Conservation (phyloP, 2,113 vertebrate genomes). For the Barnardius zonarius region DNA sequence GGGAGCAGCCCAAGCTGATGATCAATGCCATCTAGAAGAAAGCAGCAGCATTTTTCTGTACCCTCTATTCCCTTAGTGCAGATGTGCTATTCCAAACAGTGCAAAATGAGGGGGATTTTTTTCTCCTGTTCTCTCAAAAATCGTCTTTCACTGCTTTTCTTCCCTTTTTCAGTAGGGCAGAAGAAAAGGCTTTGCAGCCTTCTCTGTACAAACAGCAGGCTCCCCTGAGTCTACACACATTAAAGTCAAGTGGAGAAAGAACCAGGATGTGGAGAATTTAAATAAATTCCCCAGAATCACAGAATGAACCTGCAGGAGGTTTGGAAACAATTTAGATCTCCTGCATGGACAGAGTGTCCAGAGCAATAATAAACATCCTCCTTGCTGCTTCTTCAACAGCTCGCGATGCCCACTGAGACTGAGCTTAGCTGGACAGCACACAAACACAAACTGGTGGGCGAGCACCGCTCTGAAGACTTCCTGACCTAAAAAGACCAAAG, state of each 20-base stretch:
- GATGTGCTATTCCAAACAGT: neutral
- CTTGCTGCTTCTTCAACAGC: neutral
- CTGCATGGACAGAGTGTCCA: neutral
- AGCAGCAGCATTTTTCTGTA: neutral
- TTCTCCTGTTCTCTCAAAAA: neutral
- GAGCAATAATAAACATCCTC: neutral
- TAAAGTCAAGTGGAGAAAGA: neutral
- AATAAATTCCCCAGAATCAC: neutral
- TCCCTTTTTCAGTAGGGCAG: neutral
- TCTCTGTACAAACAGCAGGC: neutral
- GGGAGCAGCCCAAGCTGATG: neutral
- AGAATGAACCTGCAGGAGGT: neutral
- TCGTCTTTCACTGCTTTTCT: neutral
- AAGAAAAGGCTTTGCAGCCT: neutral
- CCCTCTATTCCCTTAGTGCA: neutral
- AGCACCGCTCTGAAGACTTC: neutral
- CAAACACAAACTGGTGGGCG: rapidly evolving
- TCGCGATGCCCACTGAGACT: neutral
- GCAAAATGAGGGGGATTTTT: neutral
- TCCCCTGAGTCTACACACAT: neutral
- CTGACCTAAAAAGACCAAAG: neutral
- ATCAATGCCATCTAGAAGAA: neutral
- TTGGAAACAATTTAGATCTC: neutral
- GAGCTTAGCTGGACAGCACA: neutral
- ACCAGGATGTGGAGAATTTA: neutral